phyloP scores from a whole-genome alignment of 2,113 vertebrate genomes.

The Grammomys surdaster region DNA sequence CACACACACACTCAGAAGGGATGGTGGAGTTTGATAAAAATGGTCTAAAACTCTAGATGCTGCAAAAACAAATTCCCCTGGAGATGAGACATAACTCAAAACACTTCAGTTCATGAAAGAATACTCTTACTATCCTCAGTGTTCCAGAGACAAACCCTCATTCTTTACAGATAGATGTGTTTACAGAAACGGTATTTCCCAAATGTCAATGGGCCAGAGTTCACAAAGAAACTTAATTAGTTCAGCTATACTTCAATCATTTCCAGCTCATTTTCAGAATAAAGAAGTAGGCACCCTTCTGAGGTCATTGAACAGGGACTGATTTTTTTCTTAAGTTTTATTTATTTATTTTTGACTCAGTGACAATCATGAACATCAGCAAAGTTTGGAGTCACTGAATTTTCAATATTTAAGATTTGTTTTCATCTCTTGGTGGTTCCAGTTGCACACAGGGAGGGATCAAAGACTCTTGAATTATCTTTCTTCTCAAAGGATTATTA shows the following conservation, averaged over 20 bases:
- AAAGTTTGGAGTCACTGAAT: constrained; percentile 41
- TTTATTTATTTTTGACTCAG: constrained; percentile 23
- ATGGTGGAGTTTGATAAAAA: constrained; percentile 21
- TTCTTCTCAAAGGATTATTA: constrained; percentile 50
- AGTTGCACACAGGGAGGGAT: constrained; percentile 1
- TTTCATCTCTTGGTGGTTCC: constrained; percentile 41
- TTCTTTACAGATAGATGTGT: constrained; percentile 52
- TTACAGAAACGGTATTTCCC: constrained; percentile 65
- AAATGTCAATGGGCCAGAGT: constrained; percentile 59
- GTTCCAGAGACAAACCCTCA: constrained; percentile 32
- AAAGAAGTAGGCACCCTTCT: not conserved
- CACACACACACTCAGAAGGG: not conserved
- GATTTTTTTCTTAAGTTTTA: constrained; percentile 21
- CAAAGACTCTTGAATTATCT: constrained; percentile 20
- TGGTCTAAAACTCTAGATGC: constrained; percentile 28
- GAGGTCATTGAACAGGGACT: not conserved
- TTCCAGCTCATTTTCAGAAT: constrained; percentile 50
- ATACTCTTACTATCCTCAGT: constrained; percentile 53
- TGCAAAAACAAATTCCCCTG: constrained; percentile 61
- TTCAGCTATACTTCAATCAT: constrained; percentile 52
- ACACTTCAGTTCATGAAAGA: constrained; percentile 65
- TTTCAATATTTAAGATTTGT: constrained; percentile 25
- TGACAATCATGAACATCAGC: constrained; percentile 13
- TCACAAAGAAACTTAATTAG: constrained; percentile 48
- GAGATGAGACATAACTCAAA: constrained; percentile 54